Percentiles rank a stretch among this genome's conserved stretches.
Evolutionary conservation across 2,888 invertebrate genomes (phyloP).

Genomic region (Campoplex nolae): DNA sequence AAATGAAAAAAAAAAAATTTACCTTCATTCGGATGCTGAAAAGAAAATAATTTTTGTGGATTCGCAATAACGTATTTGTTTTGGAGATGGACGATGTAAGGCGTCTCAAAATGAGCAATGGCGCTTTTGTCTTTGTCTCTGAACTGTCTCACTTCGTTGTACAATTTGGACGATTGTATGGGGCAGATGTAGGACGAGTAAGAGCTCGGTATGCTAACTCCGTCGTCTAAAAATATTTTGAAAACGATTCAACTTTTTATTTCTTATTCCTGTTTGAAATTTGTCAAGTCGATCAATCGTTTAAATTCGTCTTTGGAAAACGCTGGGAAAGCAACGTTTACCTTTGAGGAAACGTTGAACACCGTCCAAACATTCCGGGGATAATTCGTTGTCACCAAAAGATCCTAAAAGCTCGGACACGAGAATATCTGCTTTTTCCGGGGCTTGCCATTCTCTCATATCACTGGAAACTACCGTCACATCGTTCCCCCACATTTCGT

Average conservation of each 20-base stretch:
- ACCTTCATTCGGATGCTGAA: constrained; percentile 95
- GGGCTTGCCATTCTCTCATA: constrained; percentile 93
- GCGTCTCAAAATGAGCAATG: constrained; percentile 89
- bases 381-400: constrained; percentile 99
- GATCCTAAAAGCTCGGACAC: constrained; percentile 98
- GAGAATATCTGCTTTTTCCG: constrained; percentile 96
- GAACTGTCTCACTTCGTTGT: constrained; percentile 89
- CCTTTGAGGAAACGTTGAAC: constrained; percentile 94
- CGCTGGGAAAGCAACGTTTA: constrained; percentile 68
- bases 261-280: background rate
- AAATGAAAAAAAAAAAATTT: background rate
- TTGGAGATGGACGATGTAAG: constrained; percentile 97
- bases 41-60: constrained; percentile 92
- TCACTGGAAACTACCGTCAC: constrained; percentile 93
- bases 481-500: constrained; percentile 91
- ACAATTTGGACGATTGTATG: constrained; percentile 95
- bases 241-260: background rate
- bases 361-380: constrained; percentile 98
- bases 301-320: background rate
- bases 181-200: constrained; percentile 97
- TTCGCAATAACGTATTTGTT: constrained; percentile 92
- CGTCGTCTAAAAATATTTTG: constrained; percentile 87
- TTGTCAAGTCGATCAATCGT: background rate
- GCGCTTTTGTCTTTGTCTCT: constrained; percentile 86
- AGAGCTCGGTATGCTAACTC: constrained; percentile 95